Base-by-base conservation (phyloP, 2,113 vertebrate species). In the Oriolus oriolus region DNA sequence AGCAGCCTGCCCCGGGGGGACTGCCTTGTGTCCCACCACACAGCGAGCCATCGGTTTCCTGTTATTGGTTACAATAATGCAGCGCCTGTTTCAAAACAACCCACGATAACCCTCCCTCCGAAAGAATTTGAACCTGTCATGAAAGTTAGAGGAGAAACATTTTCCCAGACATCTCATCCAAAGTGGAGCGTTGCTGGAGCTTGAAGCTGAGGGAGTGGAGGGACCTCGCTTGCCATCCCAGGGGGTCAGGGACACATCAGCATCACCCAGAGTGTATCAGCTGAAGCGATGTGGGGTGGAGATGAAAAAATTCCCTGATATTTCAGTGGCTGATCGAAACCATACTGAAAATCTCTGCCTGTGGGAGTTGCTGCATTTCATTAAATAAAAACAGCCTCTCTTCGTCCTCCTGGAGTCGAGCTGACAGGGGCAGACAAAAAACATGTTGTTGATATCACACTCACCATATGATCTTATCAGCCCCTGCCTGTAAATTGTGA, bases 31-130 rank as follows among this genome's bases (percentile, higher is more conserved):
- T 61, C 91, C 81, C 79, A 39, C 73, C 64, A 6, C 80, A 53
- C 0, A 21, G 82, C 4, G 0, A 80, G 56, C 75, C 49, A 14
- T 57, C 69, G 45, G 41, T 94, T 97, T 97, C 95, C 95, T 96
- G 93, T 94, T 95, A 63, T 68, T 94, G 92, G 81, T 82, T 94
- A 57, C 63, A 93, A 61, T 37, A 96, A 93, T 96, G 89, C 71
- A 64, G 50, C 1, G 0, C 1, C 3, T 81, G 6, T 26, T 96
- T 81, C 73, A 91, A 94, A 97, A 91, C 95, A 96, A 35, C 83
- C 53, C 16, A 0, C 9, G 0, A 20, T 22, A 69, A 69, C 85
- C 93, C 88, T 95, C 77, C 78, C 85, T 95, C 71, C 0, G 0
- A 63, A 95, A 71, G 95, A 96, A 95, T 95, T 79, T 6, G 0